These are phyloP conservation scores for Cettia cetti DNA, from an alignment of 2,113 vertebrate species.

Conservation along the genomic window DNA sequence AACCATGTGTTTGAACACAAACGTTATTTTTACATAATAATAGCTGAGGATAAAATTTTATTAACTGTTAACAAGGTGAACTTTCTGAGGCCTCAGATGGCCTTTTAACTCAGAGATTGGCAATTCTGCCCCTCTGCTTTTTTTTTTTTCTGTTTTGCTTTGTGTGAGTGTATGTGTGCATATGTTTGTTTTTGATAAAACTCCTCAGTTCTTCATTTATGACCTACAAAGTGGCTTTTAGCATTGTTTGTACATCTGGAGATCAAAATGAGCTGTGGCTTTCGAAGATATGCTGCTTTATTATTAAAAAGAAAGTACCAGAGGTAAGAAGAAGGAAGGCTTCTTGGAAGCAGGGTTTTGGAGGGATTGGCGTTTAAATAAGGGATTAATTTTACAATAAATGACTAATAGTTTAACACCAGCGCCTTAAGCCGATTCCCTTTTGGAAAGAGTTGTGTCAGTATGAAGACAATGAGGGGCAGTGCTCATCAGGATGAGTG, in stretches of 20 bases:
- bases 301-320: constrained; percentile 55
- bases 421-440: neutral
- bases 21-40: constrained; percentile 41
- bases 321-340: neutral
- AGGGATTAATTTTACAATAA: constrained; percentile 37
- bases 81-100: constrained; percentile 24
- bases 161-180: neutral
- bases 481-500: neutral
- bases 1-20: neutral
- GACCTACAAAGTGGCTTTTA: constrained; percentile 55
- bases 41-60: constrained; percentile 50
- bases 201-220: constrained; percentile 45
- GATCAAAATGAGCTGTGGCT: neutral
- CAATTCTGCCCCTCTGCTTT: constrained; percentile 7
- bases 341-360: neutral
- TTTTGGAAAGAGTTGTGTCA: neutral
- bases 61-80: constrained; percentile 51
- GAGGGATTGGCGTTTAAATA: constrained; percentile 3
- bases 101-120: constrained; percentile 28
- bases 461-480: neutral
- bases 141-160: constrained; percentile 33
- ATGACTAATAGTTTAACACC: constrained; percentile 17
- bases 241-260: constrained; percentile 64
- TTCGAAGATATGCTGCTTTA: neutral
- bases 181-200: constrained; percentile 54